phyloP scores from a whole-genome alignment of 2,888 invertebrate species.

The Metalampra italica region DNA sequence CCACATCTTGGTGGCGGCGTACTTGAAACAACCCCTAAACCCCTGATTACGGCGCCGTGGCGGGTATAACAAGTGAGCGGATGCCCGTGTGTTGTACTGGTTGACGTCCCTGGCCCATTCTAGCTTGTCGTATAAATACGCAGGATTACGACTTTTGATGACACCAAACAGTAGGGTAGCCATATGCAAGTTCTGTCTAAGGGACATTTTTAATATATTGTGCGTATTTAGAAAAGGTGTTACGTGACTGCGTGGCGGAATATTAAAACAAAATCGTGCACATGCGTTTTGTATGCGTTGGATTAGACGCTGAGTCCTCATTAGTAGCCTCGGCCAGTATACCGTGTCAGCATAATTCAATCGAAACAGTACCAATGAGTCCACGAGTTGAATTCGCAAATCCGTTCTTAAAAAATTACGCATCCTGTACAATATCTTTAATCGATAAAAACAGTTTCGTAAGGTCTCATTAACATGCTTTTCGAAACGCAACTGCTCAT shows the following conservation, averaged over 20 bases:
- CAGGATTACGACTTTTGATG: too few relatives aligned
- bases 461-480: slow-evolving; percentile 3
- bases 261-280: slow-evolving; percentile 11
- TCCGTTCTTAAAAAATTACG: slow-evolving; percentile 4
- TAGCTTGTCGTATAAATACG: too few relatives aligned
- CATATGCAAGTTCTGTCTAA: slow-evolving; percentile 9
- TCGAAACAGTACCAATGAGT: slow-evolving; percentile 9
- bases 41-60: too few relatives aligned
- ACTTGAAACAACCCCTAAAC: too few relatives aligned
- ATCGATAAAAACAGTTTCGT: slow-evolving; percentile 10
- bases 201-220: slow-evolving; percentile 10
- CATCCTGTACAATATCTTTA: slow-evolving; percentile 10
- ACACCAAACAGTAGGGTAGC: slow-evolving; percentile 1
- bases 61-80: too few relatives aligned
- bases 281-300: slow-evolving; percentile 14
- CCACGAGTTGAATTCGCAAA: slow-evolving; percentile 5
- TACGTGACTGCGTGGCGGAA: slow-evolving; percentile 11
- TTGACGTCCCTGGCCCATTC: too few relatives aligned
- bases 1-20: too few relatives aligned
- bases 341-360: slow-evolving; percentile 7
- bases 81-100: too few relatives aligned
- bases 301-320: neutral
- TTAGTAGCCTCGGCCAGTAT: slow-evolving; percentile 4
- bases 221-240: slow-evolving; percentile 10
- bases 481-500: slow-evolving; percentile 6